Evolutionary conservation across 2,888 invertebrate genomes (phyloP), one percentile per base, ranked within the genome.

Genomic region (Lasioglossum zephyrum): DNA sequence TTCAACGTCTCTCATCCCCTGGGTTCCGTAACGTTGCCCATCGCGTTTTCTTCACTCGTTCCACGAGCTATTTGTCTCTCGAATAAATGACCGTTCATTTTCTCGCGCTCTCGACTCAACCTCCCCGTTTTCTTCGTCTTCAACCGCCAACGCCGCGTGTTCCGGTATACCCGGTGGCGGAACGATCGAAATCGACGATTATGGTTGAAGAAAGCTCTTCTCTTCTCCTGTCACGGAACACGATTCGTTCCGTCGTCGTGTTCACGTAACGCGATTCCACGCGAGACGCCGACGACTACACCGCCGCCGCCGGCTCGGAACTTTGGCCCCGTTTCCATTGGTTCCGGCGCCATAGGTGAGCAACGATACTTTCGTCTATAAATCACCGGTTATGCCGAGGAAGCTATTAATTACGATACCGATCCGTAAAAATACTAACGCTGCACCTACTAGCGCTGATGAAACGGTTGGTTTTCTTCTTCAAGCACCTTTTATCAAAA

Each of bases 181-280:
- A 49, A 47, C 79, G 80, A 85, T 86, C 74, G 77, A 70, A 53
- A 86, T 81, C 86, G 39, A 74, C 77, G 80, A 80, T 80, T 73
- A 79, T 41, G 70, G 66, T 70, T 49, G 47, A 69, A 73, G 70
- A 41, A 11, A 60, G 26, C 81, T 75, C 31, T 36, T 18, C 22
- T 22, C 36, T 36, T 66, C 0, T 13, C 69, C 73, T 80, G 89
- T 90, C 87, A 72, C 89, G 87, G 84, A 84, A 88, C 44, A 74
- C 74, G 87, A 89, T 89, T 89, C 81, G 87, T 88, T 82, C 84
- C 89, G 77, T 80, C 84, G 74, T 22, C 41, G 53, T 66, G n/a
- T 85, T 74, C 77, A 73, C 16, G 53, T 89, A 91, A 92, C 87
- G 84, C 89, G 89, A 90, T 87, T 88, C 85, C 80, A 84, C 53